Conservation (phyloP, 2,888 invertebrate species). For the Stenolophus ochropezus region DNA sequence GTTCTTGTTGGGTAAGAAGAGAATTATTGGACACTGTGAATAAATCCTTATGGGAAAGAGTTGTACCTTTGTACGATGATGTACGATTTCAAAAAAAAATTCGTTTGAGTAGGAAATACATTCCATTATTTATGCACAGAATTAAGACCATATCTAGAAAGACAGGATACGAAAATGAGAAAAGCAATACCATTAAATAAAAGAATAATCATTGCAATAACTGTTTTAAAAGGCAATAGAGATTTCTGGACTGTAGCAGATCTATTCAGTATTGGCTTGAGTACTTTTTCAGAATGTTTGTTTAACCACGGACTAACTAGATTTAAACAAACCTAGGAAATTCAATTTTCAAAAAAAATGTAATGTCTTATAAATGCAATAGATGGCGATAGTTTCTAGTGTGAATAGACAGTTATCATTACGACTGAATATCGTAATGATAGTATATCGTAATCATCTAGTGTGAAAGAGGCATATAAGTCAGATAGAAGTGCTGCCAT, state of each 20-base stretch:
- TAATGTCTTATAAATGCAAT: no score
- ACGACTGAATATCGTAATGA: no score
- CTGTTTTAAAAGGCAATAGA: slow-evolving; percentile 48
- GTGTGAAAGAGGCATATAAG: no score
- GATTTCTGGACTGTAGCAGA: slow-evolving; percentile 52
- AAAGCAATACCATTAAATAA: slow-evolving; percentile 46
- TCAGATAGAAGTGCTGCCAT: no score
- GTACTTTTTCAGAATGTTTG: no score
- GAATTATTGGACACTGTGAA: background rate
- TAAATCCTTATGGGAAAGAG: background rate
- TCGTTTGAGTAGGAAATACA: slow-evolving; percentile 17
- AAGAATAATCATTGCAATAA: slow-evolving; percentile 50
- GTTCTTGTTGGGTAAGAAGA: background rate
- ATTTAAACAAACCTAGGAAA: no score
- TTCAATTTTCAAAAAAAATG: no score
- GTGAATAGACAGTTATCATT: no score
- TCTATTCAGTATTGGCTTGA: no score
- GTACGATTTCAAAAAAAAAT: slow-evolving; percentile 44
- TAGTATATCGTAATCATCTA: no score
- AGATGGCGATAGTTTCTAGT: no score
- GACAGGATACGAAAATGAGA: slow-evolving; percentile 32
- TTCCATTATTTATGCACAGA: slow-evolving; percentile 19
- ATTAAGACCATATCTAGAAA: slow-evolving; percentile 9
- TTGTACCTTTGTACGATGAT: slow-evolving; percentile 22
- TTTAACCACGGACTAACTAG: no score